Evolutionary conservation across 35 echinoderm and acorn worm species (phyloP), one percentile per base, ranked within the genome.

Genomic region (Heliocidaris erythrogramma): DNA sequence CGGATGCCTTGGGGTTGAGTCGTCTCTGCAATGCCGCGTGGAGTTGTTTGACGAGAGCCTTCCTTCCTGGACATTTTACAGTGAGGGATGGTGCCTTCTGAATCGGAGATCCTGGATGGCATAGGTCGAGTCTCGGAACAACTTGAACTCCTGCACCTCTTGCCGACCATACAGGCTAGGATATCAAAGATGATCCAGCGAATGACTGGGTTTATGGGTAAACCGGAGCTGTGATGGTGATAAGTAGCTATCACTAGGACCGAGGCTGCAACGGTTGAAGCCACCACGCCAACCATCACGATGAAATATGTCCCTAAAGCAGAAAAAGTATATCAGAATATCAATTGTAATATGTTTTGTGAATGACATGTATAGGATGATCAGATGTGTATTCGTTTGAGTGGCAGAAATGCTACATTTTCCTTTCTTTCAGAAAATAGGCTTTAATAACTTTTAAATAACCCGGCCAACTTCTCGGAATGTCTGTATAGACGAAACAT

Each of bases 231-330:
- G 60, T 97, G 92, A 48, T 97, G 95, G 85, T 99, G 95, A 53
- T 95, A 97, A 4, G 96, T 91, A 85, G 95, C 93, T 18, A 99
- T 85, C n/a, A 96, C 94, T 17, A 94, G 31, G 0, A 97, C 98
- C 24, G 96, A 97, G 49, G 95, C 71, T 13, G 96, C 89, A 30
- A 99, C 98, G 11, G 96, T 96, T n/a, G 96, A 49, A 7, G 94
- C 97, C 0, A 99, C 96, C 18, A 96, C 85, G 0, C 93, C 94
- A 30, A 99, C 95, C 88, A 97, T 97, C 35, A 96, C 94, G 17
- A 99, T 95, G 89, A 99, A 99, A 60, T 99, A 99, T 91, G 96
- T 92, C 9, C 96, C 98, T 99, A 94, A 92, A 90, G 31, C 13
- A 30, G 94, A 35, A 59, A 48, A 94, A 94, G 31, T 32, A 92